A percentile compares a stretch with the other conserved stretches of the same genome.
Conservation (phyloP, 2,888 invertebrate species). For the Cartodere bifasciata region DNA sequence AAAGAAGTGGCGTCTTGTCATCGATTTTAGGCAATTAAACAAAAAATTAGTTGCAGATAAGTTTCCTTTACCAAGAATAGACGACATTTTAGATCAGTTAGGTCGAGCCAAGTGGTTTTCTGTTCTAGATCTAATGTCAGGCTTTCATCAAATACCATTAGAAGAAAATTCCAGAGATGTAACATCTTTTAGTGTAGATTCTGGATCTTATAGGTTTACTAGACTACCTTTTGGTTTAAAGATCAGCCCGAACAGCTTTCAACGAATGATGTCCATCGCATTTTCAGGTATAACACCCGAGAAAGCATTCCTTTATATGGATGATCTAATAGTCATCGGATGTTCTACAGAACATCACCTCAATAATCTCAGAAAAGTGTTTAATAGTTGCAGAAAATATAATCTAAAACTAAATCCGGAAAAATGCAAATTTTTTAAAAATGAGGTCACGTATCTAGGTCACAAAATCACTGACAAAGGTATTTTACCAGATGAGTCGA, state of each 20-base stretch:
- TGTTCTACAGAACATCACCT: constrained; percentile 14
- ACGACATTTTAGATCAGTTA: constrained; percentile 1
- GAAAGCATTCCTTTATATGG: constrained; percentile 18
- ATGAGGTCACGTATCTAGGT: constrained; percentile 9
- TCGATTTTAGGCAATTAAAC: constrained; percentile 11
- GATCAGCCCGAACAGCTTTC: constrained; percentile 17
- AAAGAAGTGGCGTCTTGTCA: constrained; percentile 14
- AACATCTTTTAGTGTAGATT: constrained; percentile 14
- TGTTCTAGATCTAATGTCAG: constrained; percentile 7
- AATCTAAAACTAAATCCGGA: constrained; percentile 13
- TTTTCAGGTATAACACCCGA: constrained; percentile 16
- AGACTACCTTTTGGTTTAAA: constrained; percentile 17
- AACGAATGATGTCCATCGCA: constrained; percentile 19
- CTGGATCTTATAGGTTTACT: constrained; percentile 15
- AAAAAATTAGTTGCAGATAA: neutral
- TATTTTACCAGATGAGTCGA: no score
- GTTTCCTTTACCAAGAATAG: neutral
- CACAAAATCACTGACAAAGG: constrained; percentile 8
- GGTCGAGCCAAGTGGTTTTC: constrained; percentile 10
- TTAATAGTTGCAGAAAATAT: constrained; percentile 8
- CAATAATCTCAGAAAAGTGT: constrained; percentile 9
- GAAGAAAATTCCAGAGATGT: constrained; percentile 9
- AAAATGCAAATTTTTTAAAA: constrained; percentile 11
- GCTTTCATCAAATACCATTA: constrained; percentile 7
- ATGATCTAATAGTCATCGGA: constrained; percentile 18